phyloP scores from a whole-genome alignment of 2,888 invertebrate species.

The Empis stercorea region DNA sequence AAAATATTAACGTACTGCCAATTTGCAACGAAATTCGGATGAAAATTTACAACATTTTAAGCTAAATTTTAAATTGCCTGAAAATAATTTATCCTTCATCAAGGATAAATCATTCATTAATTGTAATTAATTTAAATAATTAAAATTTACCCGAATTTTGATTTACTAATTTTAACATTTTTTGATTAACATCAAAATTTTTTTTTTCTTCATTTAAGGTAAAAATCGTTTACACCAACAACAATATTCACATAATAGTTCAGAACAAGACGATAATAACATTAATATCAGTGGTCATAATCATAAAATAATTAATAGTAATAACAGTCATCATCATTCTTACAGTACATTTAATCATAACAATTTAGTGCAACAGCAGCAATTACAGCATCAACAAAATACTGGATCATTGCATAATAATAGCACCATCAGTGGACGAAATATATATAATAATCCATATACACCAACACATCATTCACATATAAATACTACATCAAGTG shows the following conservation, averaged over 20 bases:
- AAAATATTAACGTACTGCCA: no score
- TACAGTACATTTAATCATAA: conserved; percentile 40
- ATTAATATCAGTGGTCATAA: conserved; percentile 14
- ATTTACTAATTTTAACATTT: background rate
- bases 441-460: conserved; percentile 43
- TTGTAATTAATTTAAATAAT: no score
- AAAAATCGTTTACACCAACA: conserved; percentile 77
- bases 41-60: no score
- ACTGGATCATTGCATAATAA: background rate
- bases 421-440: conserved; percentile 37
- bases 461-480: conserved; percentile 27
- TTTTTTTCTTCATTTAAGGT: conserved; percentile 37
- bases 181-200: background rate
- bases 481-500: no score
- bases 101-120: no score
- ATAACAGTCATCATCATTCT: no score
- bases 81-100: no score
- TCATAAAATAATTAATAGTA: background rate
- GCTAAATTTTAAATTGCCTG: no score
- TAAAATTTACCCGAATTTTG: no score
- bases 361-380: conserved; percentile 42
- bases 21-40: no score
- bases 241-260: conserved; percentile 59
- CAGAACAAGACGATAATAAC: conserved; percentile 56
- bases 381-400: conserved; percentile 37